Evolutionary conservation across 2,797 vertebrate genomes (phyloP).

Genomic region (Sebastes minor): DNA sequence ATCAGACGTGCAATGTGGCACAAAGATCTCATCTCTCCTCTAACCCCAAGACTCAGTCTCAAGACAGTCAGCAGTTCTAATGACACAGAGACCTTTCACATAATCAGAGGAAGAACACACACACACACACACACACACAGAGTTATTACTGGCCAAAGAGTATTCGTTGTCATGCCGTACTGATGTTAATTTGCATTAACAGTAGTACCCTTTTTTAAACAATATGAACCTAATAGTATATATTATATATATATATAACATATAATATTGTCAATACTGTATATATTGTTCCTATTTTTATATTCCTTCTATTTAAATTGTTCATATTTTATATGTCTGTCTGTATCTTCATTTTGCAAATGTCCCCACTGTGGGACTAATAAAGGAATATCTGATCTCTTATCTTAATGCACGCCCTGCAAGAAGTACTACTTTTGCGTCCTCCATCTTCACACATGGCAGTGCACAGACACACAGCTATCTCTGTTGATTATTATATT

Average conservation of each 20-base stretch:
- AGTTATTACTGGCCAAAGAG: neutral
- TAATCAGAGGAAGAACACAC: neutral
- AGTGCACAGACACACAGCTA: no score
- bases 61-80: slow-evolving; percentile 65
- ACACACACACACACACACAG: neutral
- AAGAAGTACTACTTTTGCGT: neutral
- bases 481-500: no score
- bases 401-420: neutral
- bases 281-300: no score
- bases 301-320: no score
- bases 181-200: neutral
- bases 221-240: neutral
- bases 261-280: no score
- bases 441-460: no score
- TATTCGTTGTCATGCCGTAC: neutral
- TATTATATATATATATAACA: no score
- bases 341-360: no score
- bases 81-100: slow-evolving; percentile 30
- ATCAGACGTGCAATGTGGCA: slow-evolving; percentile 15
- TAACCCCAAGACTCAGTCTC: slow-evolving; percentile 21
- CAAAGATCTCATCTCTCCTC: neutral
- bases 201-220: neutral
- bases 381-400: no score
- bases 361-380: no score
- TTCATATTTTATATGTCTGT: no score